These are phyloP conservation scores for Chelonia mydas DNA, from an alignment of 2,797 vertebrate genomes.

Conservation along the genomic window DNA sequence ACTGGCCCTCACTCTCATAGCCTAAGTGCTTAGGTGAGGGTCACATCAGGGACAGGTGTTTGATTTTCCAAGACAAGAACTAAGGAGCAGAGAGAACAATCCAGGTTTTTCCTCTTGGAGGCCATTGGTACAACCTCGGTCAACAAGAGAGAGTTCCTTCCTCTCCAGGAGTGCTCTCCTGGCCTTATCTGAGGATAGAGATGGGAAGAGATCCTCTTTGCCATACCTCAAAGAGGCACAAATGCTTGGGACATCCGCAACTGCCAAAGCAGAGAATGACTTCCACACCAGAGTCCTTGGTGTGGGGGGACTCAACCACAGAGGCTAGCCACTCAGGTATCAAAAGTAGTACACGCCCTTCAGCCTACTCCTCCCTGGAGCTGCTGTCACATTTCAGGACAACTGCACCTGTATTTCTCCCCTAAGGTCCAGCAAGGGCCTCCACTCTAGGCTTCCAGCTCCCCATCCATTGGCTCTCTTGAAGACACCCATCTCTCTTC, in stretches of 20 bases:
- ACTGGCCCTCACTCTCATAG: not conserved
- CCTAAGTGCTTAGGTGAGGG: not conserved
- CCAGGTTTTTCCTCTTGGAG: not conserved
- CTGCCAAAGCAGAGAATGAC: not conserved
- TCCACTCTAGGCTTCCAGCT: not conserved
- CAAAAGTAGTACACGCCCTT: not conserved
- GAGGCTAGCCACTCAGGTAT: not conserved
- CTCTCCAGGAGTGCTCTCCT: not conserved
- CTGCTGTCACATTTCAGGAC: not conserved
- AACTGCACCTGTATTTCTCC: not conserved
- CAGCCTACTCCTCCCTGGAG: not conserved
- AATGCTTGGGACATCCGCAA: not conserved
- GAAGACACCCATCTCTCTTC: not conserved
- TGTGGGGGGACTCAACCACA: not conserved
- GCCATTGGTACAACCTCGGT: not conserved
- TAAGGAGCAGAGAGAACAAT: not conserved
- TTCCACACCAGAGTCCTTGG: not conserved
- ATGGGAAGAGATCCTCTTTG: not conserved
- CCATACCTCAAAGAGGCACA: not conserved
- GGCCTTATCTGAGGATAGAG: not conserved
- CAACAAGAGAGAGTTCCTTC: not conserved
- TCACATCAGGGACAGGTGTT: not conserved
- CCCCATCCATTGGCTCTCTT: not conserved
- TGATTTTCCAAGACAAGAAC: not conserved
- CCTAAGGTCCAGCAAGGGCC: not conserved